phyloP scores from a whole-genome alignment of 2,113 vertebrate genomes.

The Bambusicola thoracicus region DNA sequence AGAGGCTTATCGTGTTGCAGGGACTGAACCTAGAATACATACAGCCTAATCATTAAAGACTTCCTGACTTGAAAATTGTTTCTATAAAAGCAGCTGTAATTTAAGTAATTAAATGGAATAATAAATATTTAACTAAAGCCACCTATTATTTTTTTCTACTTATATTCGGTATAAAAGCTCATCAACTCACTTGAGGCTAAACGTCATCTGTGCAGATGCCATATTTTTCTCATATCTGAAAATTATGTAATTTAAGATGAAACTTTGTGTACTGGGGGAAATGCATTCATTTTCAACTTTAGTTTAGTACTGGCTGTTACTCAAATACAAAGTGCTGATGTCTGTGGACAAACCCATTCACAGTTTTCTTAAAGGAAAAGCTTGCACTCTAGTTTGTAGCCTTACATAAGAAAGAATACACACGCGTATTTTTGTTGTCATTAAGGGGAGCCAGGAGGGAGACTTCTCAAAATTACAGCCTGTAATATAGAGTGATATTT shows the following conservation, averaged over 20 bases:
- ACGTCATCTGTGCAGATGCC: background rate
- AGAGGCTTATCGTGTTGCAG: accelerated
- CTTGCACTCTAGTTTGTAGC: background rate
- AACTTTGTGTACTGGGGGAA: background rate
- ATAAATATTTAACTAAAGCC: background rate
- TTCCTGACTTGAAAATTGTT: background rate
- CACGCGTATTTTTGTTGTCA: background rate
- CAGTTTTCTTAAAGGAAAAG: background rate
- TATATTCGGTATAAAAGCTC: background rate
- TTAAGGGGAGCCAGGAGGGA: background rate
- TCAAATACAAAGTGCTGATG: background rate
- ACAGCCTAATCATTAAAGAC: background rate
- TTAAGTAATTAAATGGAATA: background rate
- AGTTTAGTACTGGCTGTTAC: background rate
- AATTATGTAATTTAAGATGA: background rate
- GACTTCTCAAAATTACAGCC: background rate
- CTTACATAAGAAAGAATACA: background rate
- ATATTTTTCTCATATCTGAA: background rate
- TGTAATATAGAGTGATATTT: background rate
- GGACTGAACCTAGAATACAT: background rate
- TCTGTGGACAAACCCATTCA: accelerated
- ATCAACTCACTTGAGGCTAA: background rate
- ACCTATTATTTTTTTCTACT: background rate
- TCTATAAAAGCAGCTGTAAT: background rate
- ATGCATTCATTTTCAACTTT: background rate